These are phyloP conservation scores for Hydraecia micacea DNA, from an alignment of 2,888 invertebrate species.

Conservation along the genomic window DNA sequence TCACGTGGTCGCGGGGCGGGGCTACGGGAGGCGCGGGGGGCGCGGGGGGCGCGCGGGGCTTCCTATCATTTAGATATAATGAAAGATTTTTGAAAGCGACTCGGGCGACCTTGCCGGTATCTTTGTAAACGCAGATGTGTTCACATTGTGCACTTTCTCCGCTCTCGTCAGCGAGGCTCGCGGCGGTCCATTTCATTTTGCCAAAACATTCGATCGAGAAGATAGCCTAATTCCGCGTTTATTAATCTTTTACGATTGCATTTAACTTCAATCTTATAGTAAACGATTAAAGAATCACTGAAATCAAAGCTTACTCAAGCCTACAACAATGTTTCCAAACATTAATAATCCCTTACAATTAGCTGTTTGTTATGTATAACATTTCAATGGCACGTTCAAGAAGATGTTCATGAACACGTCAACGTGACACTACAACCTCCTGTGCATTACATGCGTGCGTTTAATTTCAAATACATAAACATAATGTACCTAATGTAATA, in stretches of 20 bases:
- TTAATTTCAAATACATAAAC: background rate
- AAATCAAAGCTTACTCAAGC: background rate
- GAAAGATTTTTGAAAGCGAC: constrained; percentile 67
- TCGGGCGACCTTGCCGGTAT: constrained; percentile 65
- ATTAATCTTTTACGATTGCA: background rate
- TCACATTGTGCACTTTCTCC: constrained; percentile 63
- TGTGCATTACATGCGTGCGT: background rate
- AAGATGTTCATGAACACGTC: constrained; percentile 18
- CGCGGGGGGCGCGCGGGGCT: background rate
- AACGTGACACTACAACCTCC: background rate
- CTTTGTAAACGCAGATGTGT: constrained; percentile 61
- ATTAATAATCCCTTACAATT: background rate
- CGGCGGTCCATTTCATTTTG: constrained; percentile 54
- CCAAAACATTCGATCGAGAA: constrained; percentile 29
- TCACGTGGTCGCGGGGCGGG: background rate
- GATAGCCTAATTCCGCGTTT: constrained; percentile 14
- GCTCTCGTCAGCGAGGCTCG: constrained; percentile 29
- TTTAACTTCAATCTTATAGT: background rate
- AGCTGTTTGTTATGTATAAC: constrained; percentile 1
- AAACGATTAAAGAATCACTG: background rate
- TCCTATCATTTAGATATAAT: constrained; percentile 41
- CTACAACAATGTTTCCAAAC: constrained; percentile 16
- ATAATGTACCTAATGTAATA: background rate
- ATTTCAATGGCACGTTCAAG: constrained; percentile 35
- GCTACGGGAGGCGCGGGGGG: background rate